Evolutionary conservation across 1,140 invertebrate genomes (phyloP), one percentile per base, ranked within the genome.

Genomic region (Orius laevigatus): DNA sequence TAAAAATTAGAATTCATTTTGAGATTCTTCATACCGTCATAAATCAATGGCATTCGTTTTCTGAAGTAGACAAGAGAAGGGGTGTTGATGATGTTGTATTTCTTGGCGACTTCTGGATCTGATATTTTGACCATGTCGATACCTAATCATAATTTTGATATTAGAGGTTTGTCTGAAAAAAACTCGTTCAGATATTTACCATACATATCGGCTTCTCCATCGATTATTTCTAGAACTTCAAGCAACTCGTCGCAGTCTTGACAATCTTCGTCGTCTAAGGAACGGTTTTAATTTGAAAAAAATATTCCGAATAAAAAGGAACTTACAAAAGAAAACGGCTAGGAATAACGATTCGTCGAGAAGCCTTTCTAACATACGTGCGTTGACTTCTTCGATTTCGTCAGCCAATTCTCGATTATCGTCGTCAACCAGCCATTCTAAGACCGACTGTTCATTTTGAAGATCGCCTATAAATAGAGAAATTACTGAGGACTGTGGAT

Each of bases 41-140:
- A 94, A 5, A 89, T 68, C 55, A 92, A 74, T 0, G 88, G 86
- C 3, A 77, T 75, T 66, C 82, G 79, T 62, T 91, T 92, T 38
- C 84, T 72, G 66, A 91, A 95, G 58, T 92, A 94, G 15, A 89
- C 81, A 11, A 95, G 63, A 1, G 86, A 79, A 5, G 90, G 90
- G 48, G 84, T 75, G 57, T 83, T 84, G 1, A 86, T 70, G 41
- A 92, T 73, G 53, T 79, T 78, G 59, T 84, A 89, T 57, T 82
- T 81, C 46, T 78, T 74, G 12, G 86, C 83, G 2, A 84, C 81
- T 56, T 87, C 81, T 0, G 74, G 66, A 59, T 86, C 85, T n/a
- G 78, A 78, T 40, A 93, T 87, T 64, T 93, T 93, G 0, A 95
- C 89, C 65, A 95, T 92, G 60, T 95, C 89, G 57, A 95, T 92